Percentiles rank a stretch among this genome's conserved stretches.
These are phyloP conservation scores for Epicauta chinensis DNA, from an alignment of 1,140 invertebrate species.

Conservation along the genomic window DNA sequence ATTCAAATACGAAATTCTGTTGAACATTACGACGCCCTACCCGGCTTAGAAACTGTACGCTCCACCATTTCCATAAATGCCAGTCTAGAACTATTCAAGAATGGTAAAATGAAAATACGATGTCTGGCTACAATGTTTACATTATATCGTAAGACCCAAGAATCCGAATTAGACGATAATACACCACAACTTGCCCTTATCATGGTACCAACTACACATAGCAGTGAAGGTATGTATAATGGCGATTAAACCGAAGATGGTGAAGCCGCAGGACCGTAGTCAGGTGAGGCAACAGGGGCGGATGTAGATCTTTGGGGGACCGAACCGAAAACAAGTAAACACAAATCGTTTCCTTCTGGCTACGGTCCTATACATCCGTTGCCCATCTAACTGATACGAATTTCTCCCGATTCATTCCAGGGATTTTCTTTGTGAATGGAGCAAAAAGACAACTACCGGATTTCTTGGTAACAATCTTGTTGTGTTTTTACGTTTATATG, in stretches of 20 bases:
- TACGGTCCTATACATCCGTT: too few relatives aligned
- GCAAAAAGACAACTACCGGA: neutral
- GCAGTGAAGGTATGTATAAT: slow-evolving; percentile 29
- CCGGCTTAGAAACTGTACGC: slow-evolving; percentile 40
- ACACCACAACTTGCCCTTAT: slow-evolving; percentile 44
- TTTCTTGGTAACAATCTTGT: slow-evolving; percentile 1
- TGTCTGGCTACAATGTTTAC: slow-evolving; percentile 45
- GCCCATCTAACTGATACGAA: too few relatives aligned
- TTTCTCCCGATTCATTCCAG: slow-evolving; percentile 4
- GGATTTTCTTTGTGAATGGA: slow-evolving; percentile 5
- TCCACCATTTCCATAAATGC: slow-evolving; percentile 40
- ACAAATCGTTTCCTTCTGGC: too few relatives aligned
- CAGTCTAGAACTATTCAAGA: slow-evolving; percentile 40
- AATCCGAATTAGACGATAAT: slow-evolving; percentile 43
- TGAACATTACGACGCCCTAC: slow-evolving; percentile 33
- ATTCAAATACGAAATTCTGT: slow-evolving; percentile 27
- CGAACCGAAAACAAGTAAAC: too few relatives aligned
- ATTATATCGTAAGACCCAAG: slow-evolving; percentile 38
- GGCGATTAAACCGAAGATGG: too few relatives aligned
- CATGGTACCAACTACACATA: slow-evolving; percentile 41
- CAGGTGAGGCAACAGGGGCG: too few relatives aligned
- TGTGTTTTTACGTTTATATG: slow-evolving; percentile 3
- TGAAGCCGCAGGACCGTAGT: too few relatives aligned
- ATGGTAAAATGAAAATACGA: slow-evolving; percentile 42
- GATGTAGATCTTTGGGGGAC: too few relatives aligned